Conservation (phyloP, 2,888 invertebrate species). For the Acleris sparsana region DNA sequence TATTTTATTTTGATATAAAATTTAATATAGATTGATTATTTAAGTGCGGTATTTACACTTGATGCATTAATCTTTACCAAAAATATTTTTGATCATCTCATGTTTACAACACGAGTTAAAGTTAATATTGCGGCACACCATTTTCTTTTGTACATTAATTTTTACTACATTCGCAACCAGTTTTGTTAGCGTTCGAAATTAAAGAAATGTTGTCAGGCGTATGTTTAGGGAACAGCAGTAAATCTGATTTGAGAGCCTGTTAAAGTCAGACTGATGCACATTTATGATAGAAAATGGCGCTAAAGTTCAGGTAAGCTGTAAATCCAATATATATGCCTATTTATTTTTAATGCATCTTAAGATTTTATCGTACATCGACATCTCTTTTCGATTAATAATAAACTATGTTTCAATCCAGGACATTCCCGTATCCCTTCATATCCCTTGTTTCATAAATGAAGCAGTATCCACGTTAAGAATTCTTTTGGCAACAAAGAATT, state of each 20-base stretch:
- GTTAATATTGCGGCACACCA: too few species aligned
- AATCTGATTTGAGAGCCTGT: slow-evolving; percentile 13
- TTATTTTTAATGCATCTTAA: slow-evolving; percentile 27
- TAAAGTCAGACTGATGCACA: slow-evolving; percentile 22
- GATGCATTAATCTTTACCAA: too few species aligned
- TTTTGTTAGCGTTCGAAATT: too few species aligned
- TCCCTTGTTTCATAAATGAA: slow-evolving; percentile 25
- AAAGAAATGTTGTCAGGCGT: background rate
- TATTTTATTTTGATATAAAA: too few species aligned
- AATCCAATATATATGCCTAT: slow-evolving; percentile 20
- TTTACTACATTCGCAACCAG: too few species aligned
- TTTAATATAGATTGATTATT: too few species aligned
- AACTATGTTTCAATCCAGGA: slow-evolving; percentile 17
- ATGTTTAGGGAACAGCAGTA: slow-evolving; percentile 1
- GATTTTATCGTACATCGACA: slow-evolving; percentile 13
- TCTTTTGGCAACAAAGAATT: slow-evolving; percentile 33
- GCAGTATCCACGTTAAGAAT: slow-evolving; percentile 29
- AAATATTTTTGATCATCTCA: too few species aligned
- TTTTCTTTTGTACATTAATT: too few species aligned
- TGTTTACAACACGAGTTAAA: too few species aligned
- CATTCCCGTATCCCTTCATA: slow-evolving; percentile 1
- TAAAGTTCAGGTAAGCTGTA: slow-evolving; percentile 28
- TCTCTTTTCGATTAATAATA: slow-evolving; percentile 12
- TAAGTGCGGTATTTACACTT: too few species aligned
- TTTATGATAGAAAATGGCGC: slow-evolving; percentile 25